Evolutionary conservation across 2,113 vertebrate species (phyloP), one percentile per base, ranked within the genome.

Genomic region (Tonatia bakeri): DNA sequence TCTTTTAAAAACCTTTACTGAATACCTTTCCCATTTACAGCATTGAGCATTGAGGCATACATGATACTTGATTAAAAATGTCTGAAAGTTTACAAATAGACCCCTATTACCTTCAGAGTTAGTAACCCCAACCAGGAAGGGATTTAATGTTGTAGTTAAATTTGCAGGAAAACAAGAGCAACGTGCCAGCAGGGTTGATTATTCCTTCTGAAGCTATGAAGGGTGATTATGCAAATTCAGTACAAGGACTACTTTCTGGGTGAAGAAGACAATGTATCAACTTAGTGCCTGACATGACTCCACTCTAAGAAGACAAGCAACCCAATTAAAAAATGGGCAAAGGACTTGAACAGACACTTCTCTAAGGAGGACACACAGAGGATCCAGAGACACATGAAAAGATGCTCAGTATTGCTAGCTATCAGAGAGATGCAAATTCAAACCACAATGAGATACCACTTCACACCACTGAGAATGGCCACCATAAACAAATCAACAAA

Each of bases 131-230:
- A 64, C 14, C 40, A 96, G 80, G 79, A 89, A 96, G 33, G 26
- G 67, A 81, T 89, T 94, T 61, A 72, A 56, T 40, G 5, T 73
- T 84, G 94, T 87, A 69, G 67, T 85, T 67, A 90, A 94, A 90
- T 85, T 87, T 95, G 47, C 47, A 95, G 91, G 13, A 89, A 93
- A 89, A 90, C n/a, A 72, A 94, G n/a, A 52, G 54, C 36, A 82
- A 76, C 45, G 9, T 94, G 45, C 80, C 36, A 87, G 70, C 2
- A 47, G 17, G 5, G 56, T 36, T 90, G 67, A 85, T 92, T 65
- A 69, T 83, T 54, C 83, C 47, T 90, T 88, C 76, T 61, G 22
- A 72, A 95, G 65, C 22, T 59, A 43, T 43, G 52, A 26, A 64
- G n/a, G 56, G 47, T 38, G 65, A 52, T 91, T 83, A 81, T 79